Percentiles rank a stretch among this genome's conserved stretches.
Evolutionary conservation across 1,140 invertebrate genomes (phyloP).

Genomic region (Drosophila kanapiae): DNA sequence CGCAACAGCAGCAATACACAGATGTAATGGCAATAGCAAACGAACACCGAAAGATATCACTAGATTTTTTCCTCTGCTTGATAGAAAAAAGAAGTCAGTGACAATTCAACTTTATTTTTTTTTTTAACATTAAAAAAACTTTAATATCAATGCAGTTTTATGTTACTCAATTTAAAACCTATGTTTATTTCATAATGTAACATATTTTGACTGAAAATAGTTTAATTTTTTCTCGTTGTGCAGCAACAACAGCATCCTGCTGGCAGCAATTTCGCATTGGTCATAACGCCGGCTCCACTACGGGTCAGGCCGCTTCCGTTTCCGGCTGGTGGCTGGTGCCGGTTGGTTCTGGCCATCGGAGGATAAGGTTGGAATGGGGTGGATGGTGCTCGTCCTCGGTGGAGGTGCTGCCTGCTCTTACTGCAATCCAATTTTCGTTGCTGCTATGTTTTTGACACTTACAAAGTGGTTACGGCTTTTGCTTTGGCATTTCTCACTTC

Average conservation of each 20-base stretch:
- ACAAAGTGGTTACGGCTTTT: slow-evolving; percentile 83
- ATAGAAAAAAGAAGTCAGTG: too few species aligned
- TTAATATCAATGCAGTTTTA: background rate
- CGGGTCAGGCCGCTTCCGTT: slow-evolving; percentile 64
- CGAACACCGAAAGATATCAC: slow-evolving; percentile 7
- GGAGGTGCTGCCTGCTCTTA: slow-evolving; percentile 42
- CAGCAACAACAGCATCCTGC: slow-evolving; percentile 30
- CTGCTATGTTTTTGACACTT: slow-evolving; percentile 82
- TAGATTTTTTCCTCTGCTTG: too few species aligned
- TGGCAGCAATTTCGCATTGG: slow-evolving; percentile 66
- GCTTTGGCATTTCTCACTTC: slow-evolving; percentile 83
- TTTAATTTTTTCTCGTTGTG: slow-evolving; percentile 11
- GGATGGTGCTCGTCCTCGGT: slow-evolving; percentile 20
- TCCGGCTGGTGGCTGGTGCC: slow-evolving; percentile 36
- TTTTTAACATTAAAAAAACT: background rate
- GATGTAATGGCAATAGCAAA: slow-evolving; percentile 40
- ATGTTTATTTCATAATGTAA: background rate
- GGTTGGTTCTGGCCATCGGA: slow-evolving; percentile 16
- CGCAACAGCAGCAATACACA: slow-evolving; percentile 53
- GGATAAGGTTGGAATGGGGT: slow-evolving; percentile 1
- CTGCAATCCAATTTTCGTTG: slow-evolving; percentile 81
- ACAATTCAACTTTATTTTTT: too few species aligned
- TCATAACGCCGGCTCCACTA: slow-evolving; percentile 69
- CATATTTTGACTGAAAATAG: background rate
- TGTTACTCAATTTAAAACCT: background rate